phyloP scores from a whole-genome alignment of 2,797 vertebrate species.

The Microhierax caerulescens region DNA sequence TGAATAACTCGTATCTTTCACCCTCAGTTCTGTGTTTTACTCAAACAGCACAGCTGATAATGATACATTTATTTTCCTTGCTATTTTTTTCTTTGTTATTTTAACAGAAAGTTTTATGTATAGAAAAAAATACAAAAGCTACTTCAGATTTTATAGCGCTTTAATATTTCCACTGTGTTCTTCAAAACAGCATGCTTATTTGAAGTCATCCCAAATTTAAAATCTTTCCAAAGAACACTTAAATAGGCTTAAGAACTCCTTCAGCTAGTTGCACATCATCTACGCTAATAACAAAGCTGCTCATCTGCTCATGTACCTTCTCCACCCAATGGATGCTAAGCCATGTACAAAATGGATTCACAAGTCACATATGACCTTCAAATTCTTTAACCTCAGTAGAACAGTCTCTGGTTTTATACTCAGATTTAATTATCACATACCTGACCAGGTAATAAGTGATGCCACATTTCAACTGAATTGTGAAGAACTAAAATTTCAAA shows the following conservation, averaged over 20 bases:
- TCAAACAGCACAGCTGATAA: neutral
- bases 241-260: neutral
- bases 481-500: neutral
- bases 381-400: neutral
- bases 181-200: neutral
- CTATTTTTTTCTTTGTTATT: neutral
- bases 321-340: neutral
- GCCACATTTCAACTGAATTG: neutral
- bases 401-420: neutral
- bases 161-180: neutral
- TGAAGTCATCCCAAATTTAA: neutral
- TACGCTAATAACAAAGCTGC: neutral
- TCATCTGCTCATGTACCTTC: neutral
- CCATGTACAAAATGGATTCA: neutral
- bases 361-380: neutral
- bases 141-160: neutral
- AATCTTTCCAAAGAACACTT: neutral
- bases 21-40: neutral
- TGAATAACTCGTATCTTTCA: neutral
- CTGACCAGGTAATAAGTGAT: neutral
- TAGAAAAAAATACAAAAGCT: neutral
- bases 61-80: neutral
- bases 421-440: neutral
- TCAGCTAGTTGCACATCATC: neutral
- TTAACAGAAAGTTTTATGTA: neutral